Percentiles rank a stretch among this genome's conserved stretches.
Conservation (phyloP, 2,888 invertebrate species). For the Sminthurinus aureus region DNA sequence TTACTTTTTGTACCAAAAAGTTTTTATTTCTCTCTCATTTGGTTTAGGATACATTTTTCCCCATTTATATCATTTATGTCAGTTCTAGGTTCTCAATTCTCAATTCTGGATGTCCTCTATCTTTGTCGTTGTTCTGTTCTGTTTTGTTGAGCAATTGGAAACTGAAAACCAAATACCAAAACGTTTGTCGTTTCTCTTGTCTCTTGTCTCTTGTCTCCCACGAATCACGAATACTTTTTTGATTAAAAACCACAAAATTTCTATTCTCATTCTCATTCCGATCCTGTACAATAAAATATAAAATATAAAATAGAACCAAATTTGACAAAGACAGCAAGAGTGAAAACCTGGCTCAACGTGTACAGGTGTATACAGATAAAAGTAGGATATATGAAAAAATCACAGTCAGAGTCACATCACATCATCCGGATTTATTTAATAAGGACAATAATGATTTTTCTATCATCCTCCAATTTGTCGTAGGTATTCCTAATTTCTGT, state of each 20-base stretch:
- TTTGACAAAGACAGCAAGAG: not conserved
- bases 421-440: too few relatives aligned
- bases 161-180: too few relatives aligned
- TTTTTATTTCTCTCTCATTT: not conserved
- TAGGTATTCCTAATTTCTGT: too few relatives aligned
- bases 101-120: too few relatives aligned
- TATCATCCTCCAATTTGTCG: not conserved
- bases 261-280: not conserved
- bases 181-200: too few relatives aligned
- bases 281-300: not conserved
- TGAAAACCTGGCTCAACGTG: too few relatives aligned
- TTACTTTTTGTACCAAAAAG: not conserved
- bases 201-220: too few relatives aligned
- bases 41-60: not conserved
- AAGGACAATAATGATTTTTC: not conserved
- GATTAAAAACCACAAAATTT: conserved; percentile 48
- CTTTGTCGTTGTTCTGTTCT: too few relatives aligned
- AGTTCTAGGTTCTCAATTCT: too few relatives aligned
- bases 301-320: conserved; percentile 5
- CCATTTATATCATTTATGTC: not conserved
- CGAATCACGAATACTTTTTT: conserved; percentile 22
- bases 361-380: not conserved
- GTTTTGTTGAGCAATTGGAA: too few relatives aligned
- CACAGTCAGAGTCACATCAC: too few relatives aligned
- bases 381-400: too few relatives aligned